Evolutionary conservation across 2,113 vertebrate genomes (phyloP).

Genomic region (Bungarus multicinctus): DNA sequence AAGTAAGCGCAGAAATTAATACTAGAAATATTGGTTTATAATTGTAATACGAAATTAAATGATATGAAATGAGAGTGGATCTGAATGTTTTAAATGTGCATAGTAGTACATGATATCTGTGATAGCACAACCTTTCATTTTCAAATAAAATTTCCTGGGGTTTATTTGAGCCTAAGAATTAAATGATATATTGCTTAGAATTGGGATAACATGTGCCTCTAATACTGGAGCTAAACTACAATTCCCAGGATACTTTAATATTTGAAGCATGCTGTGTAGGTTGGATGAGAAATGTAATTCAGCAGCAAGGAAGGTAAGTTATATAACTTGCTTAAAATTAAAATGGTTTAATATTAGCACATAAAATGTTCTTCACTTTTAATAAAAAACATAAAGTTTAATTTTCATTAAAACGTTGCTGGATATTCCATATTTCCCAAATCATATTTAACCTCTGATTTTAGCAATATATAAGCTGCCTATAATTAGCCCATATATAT

Average conservation of each 20-base stretch:
- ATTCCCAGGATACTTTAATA: background rate
- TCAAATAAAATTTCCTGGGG: background rate
- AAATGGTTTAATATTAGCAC: background rate
- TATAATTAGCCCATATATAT: background rate
- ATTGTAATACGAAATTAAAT: background rate
- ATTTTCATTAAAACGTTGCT: background rate
- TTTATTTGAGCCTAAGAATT: background rate
- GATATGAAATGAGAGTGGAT: background rate
- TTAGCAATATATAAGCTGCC: background rate
- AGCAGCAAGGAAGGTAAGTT: background rate
- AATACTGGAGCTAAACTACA: background rate
- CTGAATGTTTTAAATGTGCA: background rate
- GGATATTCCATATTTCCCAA: background rate
- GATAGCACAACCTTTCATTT: background rate
- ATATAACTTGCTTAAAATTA: background rate
- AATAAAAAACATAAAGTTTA: background rate
- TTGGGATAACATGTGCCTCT: background rate
- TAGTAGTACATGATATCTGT: too few species aligned
- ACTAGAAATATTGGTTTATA: constrained; percentile 8
- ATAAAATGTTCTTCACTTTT: background rate
- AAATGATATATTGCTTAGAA: background rate
- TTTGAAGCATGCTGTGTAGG: background rate
- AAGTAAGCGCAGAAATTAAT: background rate
- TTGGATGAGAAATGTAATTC: background rate
- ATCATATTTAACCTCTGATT: background rate